Evolutionary conservation across 2,888 invertebrate species (phyloP), one percentile per base, ranked within the genome.

Genomic region (Harpalus rufipes): DNA sequence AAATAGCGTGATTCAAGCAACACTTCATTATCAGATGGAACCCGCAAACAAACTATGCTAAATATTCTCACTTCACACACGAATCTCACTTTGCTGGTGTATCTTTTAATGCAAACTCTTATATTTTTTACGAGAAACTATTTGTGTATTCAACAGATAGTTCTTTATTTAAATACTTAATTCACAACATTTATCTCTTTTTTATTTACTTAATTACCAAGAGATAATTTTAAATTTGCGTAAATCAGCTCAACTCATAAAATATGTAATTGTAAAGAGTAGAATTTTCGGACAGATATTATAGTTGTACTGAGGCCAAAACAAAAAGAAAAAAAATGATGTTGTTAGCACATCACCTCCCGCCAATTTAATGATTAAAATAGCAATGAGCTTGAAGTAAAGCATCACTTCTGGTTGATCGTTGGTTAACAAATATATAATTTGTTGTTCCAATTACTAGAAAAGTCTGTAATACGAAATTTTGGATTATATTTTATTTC

Each of bases 21-120:
- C 44, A 51, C 44, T 51, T 51, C 12, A 12, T 51, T 51, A 51
- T 51, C 44, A 51, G 44, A 51, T 51, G 12, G 44, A 12, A 12
- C 44, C 44, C 44, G 44, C 44, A 51, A 51, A 51, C 44, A 51
- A 51, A 51, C 44, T 51, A 51, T 51, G 8, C 44, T 12, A 51
- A 51, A 51, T 51, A 51, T 51, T 51, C 44, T 8, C 44, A 51
- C 12, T 51, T 51, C 10, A 51, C 44, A 51, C 44, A 51, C 44
- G 44, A 51, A 51, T 51, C 44, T 51, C 12, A 32, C 44, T 51
- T 51, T 51, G 44, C 44, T 51, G 5, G 32, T 51, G 12, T 51
- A 51, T 51, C 44, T 51, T 51, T 51, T 51, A 51, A 51, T 12
- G 44, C 44, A 51, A 51, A 51, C 44, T 51, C 44, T 51, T 51